These are phyloP conservation scores for Parasteatoda tepidariorum DNA, from an alignment of 1,140 invertebrate genomes.

Conservation along the genomic window DNA sequence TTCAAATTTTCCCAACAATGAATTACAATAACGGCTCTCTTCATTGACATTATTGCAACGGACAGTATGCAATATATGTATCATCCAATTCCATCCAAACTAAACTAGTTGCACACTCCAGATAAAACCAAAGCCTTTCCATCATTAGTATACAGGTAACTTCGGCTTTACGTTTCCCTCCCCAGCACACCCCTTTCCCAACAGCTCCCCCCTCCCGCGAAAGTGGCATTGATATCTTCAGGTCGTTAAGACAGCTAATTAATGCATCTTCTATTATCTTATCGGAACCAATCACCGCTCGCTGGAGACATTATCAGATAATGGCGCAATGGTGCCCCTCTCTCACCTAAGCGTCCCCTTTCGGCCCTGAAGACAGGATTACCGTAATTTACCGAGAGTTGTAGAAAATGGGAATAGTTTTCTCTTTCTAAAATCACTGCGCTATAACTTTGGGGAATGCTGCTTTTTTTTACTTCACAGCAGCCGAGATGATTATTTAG, in stretches of 20 bases:
- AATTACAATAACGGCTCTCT: too few species aligned
- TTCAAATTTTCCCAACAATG: too few species aligned
- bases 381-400: neutral
- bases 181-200: neutral
- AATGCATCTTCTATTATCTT: conserved; percentile 45
- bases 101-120: too few species aligned
- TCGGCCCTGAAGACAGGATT: neutral
- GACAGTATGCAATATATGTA: too few species aligned
- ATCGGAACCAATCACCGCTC: conserved; percentile 36
- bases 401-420: conserved; percentile 20
- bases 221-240: neutral
- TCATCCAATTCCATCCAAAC: too few species aligned
- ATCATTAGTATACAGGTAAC: neutral
- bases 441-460: too few species aligned
- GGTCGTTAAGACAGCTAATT: conserved; percentile 52
- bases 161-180: neutral
- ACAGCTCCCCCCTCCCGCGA: neutral
- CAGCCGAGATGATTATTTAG: too few species aligned
- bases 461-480: too few species aligned
- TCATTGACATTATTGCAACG: too few species aligned
- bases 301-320: conserved; percentile 34
- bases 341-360: too few species aligned
- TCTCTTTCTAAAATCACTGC: neutral
- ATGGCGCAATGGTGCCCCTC: conserved; percentile 8
- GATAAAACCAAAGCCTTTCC: too few species aligned